Base-by-base conservation (phyloP, 2,113 vertebrate genomes). In the Pelecanoides urinatrix region DNA sequence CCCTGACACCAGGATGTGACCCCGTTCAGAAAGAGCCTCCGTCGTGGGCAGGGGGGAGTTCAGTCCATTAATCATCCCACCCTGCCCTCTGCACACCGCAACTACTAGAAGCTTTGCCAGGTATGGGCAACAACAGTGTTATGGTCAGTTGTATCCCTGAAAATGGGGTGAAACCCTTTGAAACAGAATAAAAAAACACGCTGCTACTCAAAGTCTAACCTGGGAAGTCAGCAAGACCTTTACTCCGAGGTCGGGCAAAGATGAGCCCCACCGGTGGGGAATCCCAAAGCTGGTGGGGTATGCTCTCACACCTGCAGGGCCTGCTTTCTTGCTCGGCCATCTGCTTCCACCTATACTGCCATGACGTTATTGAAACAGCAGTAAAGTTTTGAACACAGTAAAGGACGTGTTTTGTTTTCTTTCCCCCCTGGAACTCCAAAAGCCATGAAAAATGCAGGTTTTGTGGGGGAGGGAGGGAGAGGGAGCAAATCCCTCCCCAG, bases 381-480 rank as follows among this genome's bases (percentile, higher is more conserved):
- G 74, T 83, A 85, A 88, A 94, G 20, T 88, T 79, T 17, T 63
- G 42, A 70, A 56, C 0, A 7, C 36, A 89, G 20, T 74, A 56
- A 87, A 92, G 50, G 78, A 91, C 0, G 2, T 22, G 23, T 20
- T 91, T 92, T n/a, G 67, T 30, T 90, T 86, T 82, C 21, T 36
- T 88, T 75, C 61, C 56, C 77, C 68, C 4, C 30, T 89, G 88
- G 76, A 93, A 93, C 44, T 36, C 50, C 62, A 79, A 80, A 90
- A 89, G 59, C 74, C 72, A 90, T 79, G 79, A 92, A 93, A 96
- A 94, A 90, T 52, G n/a, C 68, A 94, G 62, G 68, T 73, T 94
- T 94, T 70, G 25, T 10, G 17, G 67, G 29, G n/a, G 47, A 78
- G 23, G 40, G 68, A 52, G 22, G 70, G 44, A 66, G 30, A 67